Evolutionary conservation across 1,140 invertebrate species (phyloP).

Genomic region (Bicyclus anynana): DNA sequence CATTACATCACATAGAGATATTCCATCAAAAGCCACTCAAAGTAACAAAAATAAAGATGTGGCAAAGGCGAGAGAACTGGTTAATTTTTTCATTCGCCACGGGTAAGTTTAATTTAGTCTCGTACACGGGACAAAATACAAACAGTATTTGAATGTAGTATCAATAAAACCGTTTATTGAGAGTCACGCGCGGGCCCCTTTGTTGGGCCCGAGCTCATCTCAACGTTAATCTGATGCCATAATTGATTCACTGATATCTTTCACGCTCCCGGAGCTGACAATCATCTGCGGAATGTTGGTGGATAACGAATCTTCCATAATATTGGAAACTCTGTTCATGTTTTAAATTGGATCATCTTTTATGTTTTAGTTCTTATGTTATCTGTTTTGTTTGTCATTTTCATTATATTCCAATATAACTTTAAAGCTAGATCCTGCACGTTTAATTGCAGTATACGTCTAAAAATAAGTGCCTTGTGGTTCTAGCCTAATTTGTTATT

Average conservation of each 20-base stretch:
- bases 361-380: no score
- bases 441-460: no score
- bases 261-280: slow-evolving; percentile 13
- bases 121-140: slow-evolving; percentile 4
- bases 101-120: slow-evolving; percentile 1
- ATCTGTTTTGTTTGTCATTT: no score
- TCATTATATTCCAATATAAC: no score
- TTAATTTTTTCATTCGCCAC: background rate
- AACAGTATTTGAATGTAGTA: slow-evolving; percentile 13
- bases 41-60: background rate
- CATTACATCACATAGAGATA: no score
- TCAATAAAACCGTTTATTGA: slow-evolving; percentile 44
- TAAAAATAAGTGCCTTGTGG: no score
- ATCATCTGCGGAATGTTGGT: background rate
- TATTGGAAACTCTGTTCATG: background rate
- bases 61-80: background rate
- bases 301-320: background rate
- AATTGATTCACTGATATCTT: slow-evolving; percentile 56
- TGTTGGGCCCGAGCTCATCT: slow-evolving; percentile 49
- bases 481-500: no score
- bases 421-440: no score
- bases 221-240: slow-evolving; percentile 51
- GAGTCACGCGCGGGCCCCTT: slow-evolving; percentile 48
- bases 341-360: no score
- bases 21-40: no score